Base-by-base conservation (phyloP, 2,797 vertebrate genomes). In the Uromys caudimaculatus region DNA sequence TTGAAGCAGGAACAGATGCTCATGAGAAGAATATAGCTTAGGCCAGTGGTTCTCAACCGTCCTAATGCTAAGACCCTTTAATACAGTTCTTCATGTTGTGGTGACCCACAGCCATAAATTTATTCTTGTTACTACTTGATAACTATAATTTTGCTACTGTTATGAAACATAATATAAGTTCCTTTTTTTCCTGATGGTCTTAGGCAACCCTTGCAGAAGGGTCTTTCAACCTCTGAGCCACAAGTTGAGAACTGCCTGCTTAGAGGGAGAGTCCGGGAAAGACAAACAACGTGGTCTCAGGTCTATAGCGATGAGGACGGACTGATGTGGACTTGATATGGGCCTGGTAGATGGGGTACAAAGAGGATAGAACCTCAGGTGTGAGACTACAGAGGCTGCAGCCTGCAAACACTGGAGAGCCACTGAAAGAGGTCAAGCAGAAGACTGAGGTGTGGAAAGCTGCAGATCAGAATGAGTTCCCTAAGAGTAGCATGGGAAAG, bases 401-500 rank as follows among this genome's bases (percentile, higher is more conserved):
- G 58, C 41, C 67, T 67, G 12, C 6, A 16, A 56, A 21, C 62
- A 24, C 29, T 35, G 7, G 23, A 75, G n/a, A 67, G 21, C 32
- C n/a, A 67, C 47, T 41, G 38, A 76, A 92, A 84, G 44, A 76
- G 41, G 52, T 94, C 71, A 93, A 75, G 50, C 82, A 81, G 71
- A 47, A 77, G 38, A 60, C 0, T 44, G 35, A 73, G 67, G n/a
- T 23, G 1, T 77, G 4, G 73, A 85, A 67, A 92, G 84, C 85
- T 83, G 9, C 29, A 24, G 41, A 7, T 75, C n/a, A 67, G 41
- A 90, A 95, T 23, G 60, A 77, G 86, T 32, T 85, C 82, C 41
- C 52, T 62, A 19, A 88, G 47, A 94, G 58, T 14, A 44, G 77
- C 41, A 2, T 86, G n/a, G 19, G 83, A 82, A 71, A 60, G n/a